These are phyloP conservation scores for Brachystomella parvula DNA, from an alignment of 1,140 invertebrate species.

Conservation along the genomic window DNA sequence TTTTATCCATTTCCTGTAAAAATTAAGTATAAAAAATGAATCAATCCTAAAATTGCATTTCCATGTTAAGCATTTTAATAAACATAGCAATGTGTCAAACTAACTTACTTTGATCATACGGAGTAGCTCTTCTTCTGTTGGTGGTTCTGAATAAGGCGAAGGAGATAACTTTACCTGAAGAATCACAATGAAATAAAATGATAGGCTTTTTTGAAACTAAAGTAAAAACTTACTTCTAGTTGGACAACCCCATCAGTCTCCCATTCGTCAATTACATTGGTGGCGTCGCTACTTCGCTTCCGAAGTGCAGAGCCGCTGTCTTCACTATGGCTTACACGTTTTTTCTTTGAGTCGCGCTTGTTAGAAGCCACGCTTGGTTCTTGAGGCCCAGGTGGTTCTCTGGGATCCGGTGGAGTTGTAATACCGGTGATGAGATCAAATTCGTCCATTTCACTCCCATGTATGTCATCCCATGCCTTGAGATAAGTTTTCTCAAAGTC, in stretches of 20 bases:
- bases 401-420: not conserved
- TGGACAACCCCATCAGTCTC: conserved; percentile 35
- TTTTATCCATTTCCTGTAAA: conserved; percentile 79
- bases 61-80: not conserved
- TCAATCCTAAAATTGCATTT: conserved; percentile 11
- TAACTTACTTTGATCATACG: conserved; percentile 57
- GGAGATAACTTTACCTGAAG: conserved; percentile 30
- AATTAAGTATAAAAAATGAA: conserved; percentile 27
- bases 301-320: conserved; percentile 23
- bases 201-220: conserved; percentile 3
- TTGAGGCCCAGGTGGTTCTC: not conserved
- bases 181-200: not conserved
- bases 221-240: conserved; percentile 18
- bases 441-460: conserved; percentile 25
- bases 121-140: conserved; percentile 79
- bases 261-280: conserved; percentile 33
- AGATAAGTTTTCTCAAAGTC: conserved; percentile 60
- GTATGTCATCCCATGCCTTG: conserved; percentile 39
- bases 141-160: conserved; percentile 70
- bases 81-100: conserved; percentile 3
- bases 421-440: not conserved
- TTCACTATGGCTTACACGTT: conserved; percentile 24
- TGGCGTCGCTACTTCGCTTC: conserved; percentile 30
- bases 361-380: not conserved
- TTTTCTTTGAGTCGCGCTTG: not conserved